These are phyloP conservation scores for Entomyzon cyanotis DNA, from an alignment of 2,113 vertebrate species.

Conservation along the genomic window DNA sequence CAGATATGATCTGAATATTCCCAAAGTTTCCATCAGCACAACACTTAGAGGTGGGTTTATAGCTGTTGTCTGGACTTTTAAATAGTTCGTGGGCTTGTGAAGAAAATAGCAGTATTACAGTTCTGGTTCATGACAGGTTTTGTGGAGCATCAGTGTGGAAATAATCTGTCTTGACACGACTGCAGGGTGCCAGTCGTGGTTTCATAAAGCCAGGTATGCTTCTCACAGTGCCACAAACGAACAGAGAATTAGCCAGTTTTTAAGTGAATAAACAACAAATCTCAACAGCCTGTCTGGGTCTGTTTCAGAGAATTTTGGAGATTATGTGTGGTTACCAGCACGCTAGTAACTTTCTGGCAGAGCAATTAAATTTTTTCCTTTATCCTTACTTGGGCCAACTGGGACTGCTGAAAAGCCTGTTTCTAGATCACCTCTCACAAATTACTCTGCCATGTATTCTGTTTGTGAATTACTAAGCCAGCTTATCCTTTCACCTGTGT, in stretches of 20 bases:
- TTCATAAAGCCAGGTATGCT: constrained; percentile 44
- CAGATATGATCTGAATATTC: background rate
- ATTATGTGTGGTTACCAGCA: background rate
- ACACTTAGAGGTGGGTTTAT: background rate
- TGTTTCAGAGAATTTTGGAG: background rate
- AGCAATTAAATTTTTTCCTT: background rate
- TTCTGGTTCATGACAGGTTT: background rate
- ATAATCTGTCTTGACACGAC: constrained; percentile 46
- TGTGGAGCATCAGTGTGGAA: constrained; percentile 11
- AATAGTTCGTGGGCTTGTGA: background rate
- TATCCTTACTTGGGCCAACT: background rate
- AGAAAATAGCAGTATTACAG: background rate
- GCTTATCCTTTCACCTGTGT: background rate
- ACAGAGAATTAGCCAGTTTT: background rate
- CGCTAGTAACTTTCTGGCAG: background rate
- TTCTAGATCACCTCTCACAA: background rate
- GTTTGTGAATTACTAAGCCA: background rate
- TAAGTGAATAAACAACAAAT: background rate
- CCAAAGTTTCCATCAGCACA: background rate
- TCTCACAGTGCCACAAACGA: background rate
- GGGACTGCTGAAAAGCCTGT: background rate
- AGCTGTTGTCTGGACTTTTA: background rate
- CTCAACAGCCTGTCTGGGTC: background rate
- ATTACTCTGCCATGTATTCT: background rate
- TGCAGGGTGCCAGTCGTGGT: background rate